phyloP scores from a whole-genome alignment of 2,888 invertebrate genomes.

The Candidula unifasciata region DNA sequence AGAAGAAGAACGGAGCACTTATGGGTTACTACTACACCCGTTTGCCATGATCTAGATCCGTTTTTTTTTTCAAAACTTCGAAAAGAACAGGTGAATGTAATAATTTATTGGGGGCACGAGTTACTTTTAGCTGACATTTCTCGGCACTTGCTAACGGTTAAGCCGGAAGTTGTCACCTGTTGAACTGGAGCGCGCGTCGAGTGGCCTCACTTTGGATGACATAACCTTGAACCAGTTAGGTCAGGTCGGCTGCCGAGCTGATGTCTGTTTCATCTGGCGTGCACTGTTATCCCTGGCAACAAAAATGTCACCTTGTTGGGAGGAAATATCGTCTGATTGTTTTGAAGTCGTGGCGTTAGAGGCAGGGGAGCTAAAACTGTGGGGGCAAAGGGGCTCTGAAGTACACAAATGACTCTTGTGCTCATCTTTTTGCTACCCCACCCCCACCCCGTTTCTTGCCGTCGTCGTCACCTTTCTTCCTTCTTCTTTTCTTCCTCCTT shows the following conservation, averaged over 20 bases:
- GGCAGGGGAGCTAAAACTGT: too few species aligned
- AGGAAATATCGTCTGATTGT: too few species aligned
- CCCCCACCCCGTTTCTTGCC: too few species aligned
- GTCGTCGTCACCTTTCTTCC: neutral
- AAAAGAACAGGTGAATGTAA: too few species aligned
- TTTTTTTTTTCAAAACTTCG: too few species aligned
- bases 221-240: neutral
- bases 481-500: too few species aligned
- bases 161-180: conserved; percentile 7
- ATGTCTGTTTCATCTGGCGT: neutral
- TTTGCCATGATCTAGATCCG: too few species aligned
- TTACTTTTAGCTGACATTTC: neutral
- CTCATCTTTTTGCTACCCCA: neutral
- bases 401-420: neutral
- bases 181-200: neutral
- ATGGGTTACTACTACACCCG: too few species aligned
- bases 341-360: too few species aligned
- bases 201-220: neutral
- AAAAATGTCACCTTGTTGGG: neutral
- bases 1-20: too few species aligned
- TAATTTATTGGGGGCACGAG: too few species aligned
- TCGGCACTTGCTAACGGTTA: neutral
- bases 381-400: too few species aligned
- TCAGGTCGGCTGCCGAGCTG: neutral
- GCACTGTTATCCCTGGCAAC: neutral